Evolutionary conservation across 2,888 invertebrate species (phyloP), one percentile per base, ranked within the genome.

Genomic region (Polyploca ridens): DNA sequence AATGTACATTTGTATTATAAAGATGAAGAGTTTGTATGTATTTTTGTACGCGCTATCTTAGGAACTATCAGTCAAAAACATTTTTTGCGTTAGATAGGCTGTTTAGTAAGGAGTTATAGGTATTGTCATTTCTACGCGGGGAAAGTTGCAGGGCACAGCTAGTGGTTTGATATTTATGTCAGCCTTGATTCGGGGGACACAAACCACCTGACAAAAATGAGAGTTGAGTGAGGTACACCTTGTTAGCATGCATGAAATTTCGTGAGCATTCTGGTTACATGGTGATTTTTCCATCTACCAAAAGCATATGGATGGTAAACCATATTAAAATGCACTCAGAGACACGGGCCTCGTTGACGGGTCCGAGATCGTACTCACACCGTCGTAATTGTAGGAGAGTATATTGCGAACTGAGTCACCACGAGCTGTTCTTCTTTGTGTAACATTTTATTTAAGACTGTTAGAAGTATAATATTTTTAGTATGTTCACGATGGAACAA

Each of bases 341-440:
- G 14, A n/a, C 14, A 46, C 16, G 16, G 8, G n/a, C 0, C 4
- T 5, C 44, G 14, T 16, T 54, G 54, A 19, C 19, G 10, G 8
- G 19, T 7, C 8, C 19, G 54, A 19, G 19, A 54, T 54, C 5
- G 54, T 54, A 54, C 19, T 54, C 54, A 54, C 19, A 54, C 19
- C 54, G n/a, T 54, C 19, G 19, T 19, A n/a, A 54, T 54, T 5
- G 54, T 54, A 19, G 19, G 46, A n/a, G n/a, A 10, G n/a, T 46
- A 54, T 14, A 54, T 54, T 19, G 19, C 11, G n/a, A 54, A 54
- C 54, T 54, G 54, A 54, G 54, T 54, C 54, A 54, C 54, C 54
- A 13, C 16, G 54, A 10, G 54, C 49, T 54, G 19, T 8, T 54
- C 19, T 54, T 54, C 54, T 54, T 54, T 54, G 54, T 54, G 10